phyloP scores from a whole-genome alignment of 2,797 vertebrate species.

The Peromyscus melanophrys region DNA sequence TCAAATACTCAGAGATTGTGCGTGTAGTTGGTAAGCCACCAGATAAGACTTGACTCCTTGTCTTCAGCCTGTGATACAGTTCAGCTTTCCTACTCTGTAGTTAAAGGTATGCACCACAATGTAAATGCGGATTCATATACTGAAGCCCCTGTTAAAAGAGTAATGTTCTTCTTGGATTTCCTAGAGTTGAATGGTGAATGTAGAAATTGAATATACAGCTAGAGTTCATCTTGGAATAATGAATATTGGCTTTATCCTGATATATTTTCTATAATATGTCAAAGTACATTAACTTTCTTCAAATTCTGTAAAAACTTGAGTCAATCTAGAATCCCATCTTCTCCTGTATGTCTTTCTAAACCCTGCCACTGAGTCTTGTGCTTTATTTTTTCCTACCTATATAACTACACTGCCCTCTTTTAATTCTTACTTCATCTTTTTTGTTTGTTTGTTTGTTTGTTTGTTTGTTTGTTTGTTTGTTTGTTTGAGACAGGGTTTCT shows the following conservation, averaged over 20 bases:
- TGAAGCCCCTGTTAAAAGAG: background rate
- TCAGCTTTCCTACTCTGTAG: background rate
- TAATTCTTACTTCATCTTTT: background rate
- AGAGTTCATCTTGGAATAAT: slow-evolving; percentile 37
- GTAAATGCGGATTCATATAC: background rate
- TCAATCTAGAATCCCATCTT: background rate
- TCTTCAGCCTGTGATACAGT: background rate
- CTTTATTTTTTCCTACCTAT: slow-evolving; percentile 10
- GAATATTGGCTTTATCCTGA: slow-evolving; percentile 14
- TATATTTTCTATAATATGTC: background rate
- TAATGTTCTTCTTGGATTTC: background rate
- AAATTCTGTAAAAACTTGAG: background rate
- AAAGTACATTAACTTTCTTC: background rate
- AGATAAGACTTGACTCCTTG: background rate
- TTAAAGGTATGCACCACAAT: background rate
- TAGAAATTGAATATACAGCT: background rate
- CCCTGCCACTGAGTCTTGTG: background rate
- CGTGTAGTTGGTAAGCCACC: background rate
- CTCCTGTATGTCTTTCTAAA: background rate
- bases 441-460: no score
- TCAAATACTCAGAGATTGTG: background rate
- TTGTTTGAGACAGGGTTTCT: no score
- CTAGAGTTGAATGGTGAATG: background rate
- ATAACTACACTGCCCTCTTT: background rate
- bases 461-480: no score